Evolutionary conservation across 2,888 invertebrate genomes (phyloP), one percentile per base, ranked within the genome.

Genomic region (Abscondita cerata): DNA sequence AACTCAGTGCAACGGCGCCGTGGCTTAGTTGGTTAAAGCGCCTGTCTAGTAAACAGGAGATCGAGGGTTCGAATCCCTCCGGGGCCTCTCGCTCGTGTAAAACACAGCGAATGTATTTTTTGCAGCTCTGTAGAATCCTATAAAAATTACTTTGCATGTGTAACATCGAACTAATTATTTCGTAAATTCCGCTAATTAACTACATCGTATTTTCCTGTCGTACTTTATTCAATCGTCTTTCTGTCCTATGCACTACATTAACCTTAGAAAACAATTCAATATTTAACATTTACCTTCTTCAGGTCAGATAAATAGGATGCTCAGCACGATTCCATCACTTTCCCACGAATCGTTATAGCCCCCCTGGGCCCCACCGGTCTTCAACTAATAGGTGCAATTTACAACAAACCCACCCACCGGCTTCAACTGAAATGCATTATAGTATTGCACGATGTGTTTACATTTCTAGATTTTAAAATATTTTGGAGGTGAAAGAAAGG

Each of bases 21-120:
- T 88, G 88, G 88, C 89, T 89, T 89, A 90, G 90, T 90, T 90
- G 89, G 89, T 89, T 86, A 86, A 85, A 86, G 86, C 86, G 86
- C 85, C 85, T 86, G 86, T 85, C 86, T 86, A 85, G 86, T 86
- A 86, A 86, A 86, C 86, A 86, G 86, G 86, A 86, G 86, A 86
- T 86, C 86, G 83, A 80, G 86, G 82, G 86, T 86, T 86, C 85
- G 85, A 86, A 84, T 85, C 85, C 81, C 85, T 80, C 83, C 84
- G 84, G 85, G 81, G 85, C 85, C 85, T 85, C n/a, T 33, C 19
- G 18, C 12, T 47, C 2, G 3, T 15, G 3, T 2, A 36, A 41
- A 41, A 9, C 2, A 15, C 9, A 15, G 9, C 41, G 15, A 2
- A 41, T 12, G 4, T n/a, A 6, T 12, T 40, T 12, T 40, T 40